Conservation (phyloP, 2,797 vertebrate species). For the Oreochromis grahami region DNA sequence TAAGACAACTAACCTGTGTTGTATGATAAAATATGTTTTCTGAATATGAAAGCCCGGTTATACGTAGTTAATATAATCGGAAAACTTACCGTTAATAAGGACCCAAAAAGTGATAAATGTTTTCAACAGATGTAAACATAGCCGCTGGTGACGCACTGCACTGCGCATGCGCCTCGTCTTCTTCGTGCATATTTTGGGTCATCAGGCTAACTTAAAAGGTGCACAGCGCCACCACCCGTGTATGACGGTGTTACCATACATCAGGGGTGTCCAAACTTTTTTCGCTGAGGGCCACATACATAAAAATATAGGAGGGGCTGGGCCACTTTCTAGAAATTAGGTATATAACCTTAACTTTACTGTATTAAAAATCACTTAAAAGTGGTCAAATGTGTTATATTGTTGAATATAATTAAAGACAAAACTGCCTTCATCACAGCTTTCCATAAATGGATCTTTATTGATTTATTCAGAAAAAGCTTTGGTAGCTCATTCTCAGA, state of each 20-base stretch:
- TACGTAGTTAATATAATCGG: background rate
- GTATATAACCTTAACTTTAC: no score
- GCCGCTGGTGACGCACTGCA: background rate
- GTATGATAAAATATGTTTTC: background rate
- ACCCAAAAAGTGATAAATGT: background rate
- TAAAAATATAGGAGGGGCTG: no score
- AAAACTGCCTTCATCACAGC: no score
- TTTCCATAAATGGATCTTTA: no score
- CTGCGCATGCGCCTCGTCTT: background rate
- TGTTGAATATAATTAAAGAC: no score
- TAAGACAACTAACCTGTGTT: background rate
- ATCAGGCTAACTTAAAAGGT: background rate
- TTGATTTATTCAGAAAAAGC: no score
- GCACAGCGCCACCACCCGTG: background rate
- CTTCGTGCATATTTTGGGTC: background rate
- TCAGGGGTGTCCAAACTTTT: no score
- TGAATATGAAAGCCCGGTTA: background rate
- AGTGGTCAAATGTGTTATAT: no score
- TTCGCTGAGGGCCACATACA: no score
- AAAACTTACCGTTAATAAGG: background rate
- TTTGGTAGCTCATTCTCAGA: no score
- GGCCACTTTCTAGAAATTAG: no score
- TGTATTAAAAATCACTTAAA: no score
- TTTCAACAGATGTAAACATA: constrained; percentile 18
- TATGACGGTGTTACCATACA: background rate